Percentiles rank a stretch among this genome's conserved stretches.
Evolutionary conservation across 2,113 vertebrate genomes (phyloP).

Genomic region (Spea multiplicata): DNA sequence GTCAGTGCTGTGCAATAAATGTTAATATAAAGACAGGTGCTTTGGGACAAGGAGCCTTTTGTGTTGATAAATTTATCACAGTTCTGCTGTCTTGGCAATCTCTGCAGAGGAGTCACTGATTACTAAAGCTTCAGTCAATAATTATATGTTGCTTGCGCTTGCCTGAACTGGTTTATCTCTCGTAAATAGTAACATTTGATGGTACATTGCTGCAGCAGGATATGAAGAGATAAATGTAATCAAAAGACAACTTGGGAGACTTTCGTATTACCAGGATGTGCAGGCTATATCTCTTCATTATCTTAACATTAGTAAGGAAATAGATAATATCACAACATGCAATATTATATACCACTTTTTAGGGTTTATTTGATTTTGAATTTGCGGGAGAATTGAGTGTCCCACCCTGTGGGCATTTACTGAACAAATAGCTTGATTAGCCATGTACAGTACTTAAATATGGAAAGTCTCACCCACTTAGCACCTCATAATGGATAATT

Average conservation of each 20-base stretch:
- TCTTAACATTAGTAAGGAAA: background rate
- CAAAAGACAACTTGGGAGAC: constrained; percentile 35
- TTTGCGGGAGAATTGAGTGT: too few relatives aligned
- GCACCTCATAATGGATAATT: too few relatives aligned
- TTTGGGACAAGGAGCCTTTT: background rate
- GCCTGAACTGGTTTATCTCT: constrained; percentile 7
- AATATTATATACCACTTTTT: background rate
- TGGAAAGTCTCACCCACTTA: too few relatives aligned
- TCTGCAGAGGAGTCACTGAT: background rate
- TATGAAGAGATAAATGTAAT: constrained; percentile 35
- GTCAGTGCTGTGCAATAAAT: constrained; percentile 11
- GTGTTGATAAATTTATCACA: background rate
- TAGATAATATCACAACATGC: background rate
- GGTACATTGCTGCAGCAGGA: constrained; percentile 1
- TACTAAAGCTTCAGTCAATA: constrained; percentile 46
- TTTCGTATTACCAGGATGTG: constrained; percentile 24
- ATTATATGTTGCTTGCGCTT: constrained; percentile 30
- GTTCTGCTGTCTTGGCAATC: background rate
- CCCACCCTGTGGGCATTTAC: too few relatives aligned
- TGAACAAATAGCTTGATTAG: too few relatives aligned
- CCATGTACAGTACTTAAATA: too few relatives aligned
- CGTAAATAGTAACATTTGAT: constrained; percentile 17
- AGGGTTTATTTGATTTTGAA: too few relatives aligned
- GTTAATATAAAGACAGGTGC: constrained; percentile 18
- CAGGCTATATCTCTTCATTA: background rate